phyloP scores from a whole-genome alignment of 2,113 vertebrate species.

The Pithys albifrons region DNA sequence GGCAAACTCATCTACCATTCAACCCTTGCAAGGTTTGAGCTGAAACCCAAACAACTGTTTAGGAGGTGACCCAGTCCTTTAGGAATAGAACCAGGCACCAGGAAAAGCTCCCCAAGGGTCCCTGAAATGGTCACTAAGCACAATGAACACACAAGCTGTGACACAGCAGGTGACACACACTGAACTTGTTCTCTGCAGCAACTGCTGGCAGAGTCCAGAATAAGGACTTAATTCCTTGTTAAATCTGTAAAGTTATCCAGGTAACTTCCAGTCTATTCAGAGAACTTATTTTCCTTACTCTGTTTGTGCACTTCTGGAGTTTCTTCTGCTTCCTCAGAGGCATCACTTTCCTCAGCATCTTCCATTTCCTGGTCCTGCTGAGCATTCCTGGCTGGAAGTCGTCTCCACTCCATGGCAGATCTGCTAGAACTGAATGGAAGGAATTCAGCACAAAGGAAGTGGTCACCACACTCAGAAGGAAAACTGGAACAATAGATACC shows the following conservation, averaged over 20 bases:
- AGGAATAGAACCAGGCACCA: not conserved
- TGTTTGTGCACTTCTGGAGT: constrained; percentile 56
- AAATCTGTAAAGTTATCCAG: not conserved
- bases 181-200: not conserved
- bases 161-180: not conserved
- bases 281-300: constrained; percentile 61
- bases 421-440: constrained; percentile 63
- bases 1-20: not conserved
- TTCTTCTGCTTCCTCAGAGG: constrained; percentile 67
- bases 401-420: constrained; percentile 53
- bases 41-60: not conserved
- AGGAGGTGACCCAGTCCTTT: not conserved
- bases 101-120: not conserved
- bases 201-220: not conserved
- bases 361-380: constrained; percentile 64
- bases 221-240: not conserved
- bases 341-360: constrained; percentile 65
- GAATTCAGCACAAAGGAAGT: constrained; percentile 1
- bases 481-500: not conserved
- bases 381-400: not conserved
- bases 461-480: not conserved
- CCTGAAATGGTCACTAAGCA: not conserved
- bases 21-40: not conserved
- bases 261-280: not conserved
- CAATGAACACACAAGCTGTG: not conserved